Evolutionary conservation across 2,888 invertebrate species (phyloP), one percentile per base, ranked within the genome.

Genomic region (Dryocosmus kuriphilus): DNA sequence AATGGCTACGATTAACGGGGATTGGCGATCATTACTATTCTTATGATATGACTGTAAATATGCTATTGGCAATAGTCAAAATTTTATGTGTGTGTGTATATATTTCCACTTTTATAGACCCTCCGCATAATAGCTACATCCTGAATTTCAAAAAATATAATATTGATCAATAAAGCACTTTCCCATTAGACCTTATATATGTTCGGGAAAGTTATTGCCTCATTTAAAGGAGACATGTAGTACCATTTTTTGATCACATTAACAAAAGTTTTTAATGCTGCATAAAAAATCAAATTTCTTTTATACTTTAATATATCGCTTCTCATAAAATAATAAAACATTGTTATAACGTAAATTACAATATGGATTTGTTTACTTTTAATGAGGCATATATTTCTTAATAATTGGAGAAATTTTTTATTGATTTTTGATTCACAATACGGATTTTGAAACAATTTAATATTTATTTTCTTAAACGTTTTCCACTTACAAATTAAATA

Each of bases 1-100:
- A 61, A 74, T 73, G 71, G 63, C 35, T 62, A 24, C 73, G 75
- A 61, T 60, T 60, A 41, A 60, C 74, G 24, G 61, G 60, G 74
- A 30, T 61, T 46, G 11, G 60, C 30, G 60, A 57, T 76, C 38
- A 14, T 38, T 38, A 14, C 38, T 38, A 14, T 38, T 38, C 38
- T 38, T 38, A 38, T 38, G n/a, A n/a, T n/a, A n/a, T n/a, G 38
- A 2, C 38, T 67, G 65, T 41, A 67, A 67, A 41, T n/a, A 46
- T n/a, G 19, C n/a, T 71, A 71, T 71, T 71, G 67, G 30, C 51
- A 46, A 19, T 24, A 46, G 46, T 27, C 8, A 24, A 71, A 38
- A 65, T 65, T 22, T 65, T 65, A 65, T 65, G 22, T 65, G 32
- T 19, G 46, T 71, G 67, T 27, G 27, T 51, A 71, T n/a, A n/a